These are phyloP conservation scores for Temnothorax longispinosus DNA, from an alignment of 1,140 invertebrate genomes.

Conservation along the genomic window DNA sequence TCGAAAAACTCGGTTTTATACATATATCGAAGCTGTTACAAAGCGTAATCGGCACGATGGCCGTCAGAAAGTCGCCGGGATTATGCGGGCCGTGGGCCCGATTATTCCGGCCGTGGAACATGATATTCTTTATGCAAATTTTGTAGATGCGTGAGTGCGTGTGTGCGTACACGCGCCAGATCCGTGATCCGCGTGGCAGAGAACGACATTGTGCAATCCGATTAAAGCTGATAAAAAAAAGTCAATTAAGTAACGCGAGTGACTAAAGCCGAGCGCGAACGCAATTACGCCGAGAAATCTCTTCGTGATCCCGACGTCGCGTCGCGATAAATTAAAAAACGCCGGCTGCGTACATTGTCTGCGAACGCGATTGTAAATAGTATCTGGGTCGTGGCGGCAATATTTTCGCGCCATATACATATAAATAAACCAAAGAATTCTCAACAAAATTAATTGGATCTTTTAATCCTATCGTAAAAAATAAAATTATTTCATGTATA, in stretches of 20 bases:
- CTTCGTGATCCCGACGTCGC: constrained; percentile 35
- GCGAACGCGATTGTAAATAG: constrained; percentile 34
- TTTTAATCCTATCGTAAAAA: background rate
- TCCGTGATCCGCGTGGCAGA: background rate
- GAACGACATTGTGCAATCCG: constrained; percentile 35
- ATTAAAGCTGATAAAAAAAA: constrained; percentile 49
- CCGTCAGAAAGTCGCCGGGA: constrained; percentile 37
- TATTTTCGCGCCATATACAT: background rate
- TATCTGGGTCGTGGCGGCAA: constrained; percentile 15
- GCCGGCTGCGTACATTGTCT: constrained; percentile 24
- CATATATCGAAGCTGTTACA: constrained; percentile 19
- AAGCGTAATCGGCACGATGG: constrained; percentile 23
- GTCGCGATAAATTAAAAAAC: constrained; percentile 50
- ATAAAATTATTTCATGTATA: background rate
- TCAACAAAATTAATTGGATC: background rate
- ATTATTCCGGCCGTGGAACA: constrained; percentile 48
- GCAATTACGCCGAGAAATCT: constrained; percentile 53
- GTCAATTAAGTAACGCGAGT: constrained; percentile 46
- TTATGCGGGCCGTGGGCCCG: constrained; percentile 49
- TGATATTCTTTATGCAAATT: constrained; percentile 59
- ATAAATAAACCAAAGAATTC: constrained; percentile 9
- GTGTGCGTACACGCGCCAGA: background rate
- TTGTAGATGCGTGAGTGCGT: constrained; percentile 39
- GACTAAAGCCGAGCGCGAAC: constrained; percentile 43
- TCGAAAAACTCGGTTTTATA: constrained; percentile 37